Base-by-base conservation (phyloP, 2,888 invertebrate genomes). In the Hypselothyrea guttata region DNA sequence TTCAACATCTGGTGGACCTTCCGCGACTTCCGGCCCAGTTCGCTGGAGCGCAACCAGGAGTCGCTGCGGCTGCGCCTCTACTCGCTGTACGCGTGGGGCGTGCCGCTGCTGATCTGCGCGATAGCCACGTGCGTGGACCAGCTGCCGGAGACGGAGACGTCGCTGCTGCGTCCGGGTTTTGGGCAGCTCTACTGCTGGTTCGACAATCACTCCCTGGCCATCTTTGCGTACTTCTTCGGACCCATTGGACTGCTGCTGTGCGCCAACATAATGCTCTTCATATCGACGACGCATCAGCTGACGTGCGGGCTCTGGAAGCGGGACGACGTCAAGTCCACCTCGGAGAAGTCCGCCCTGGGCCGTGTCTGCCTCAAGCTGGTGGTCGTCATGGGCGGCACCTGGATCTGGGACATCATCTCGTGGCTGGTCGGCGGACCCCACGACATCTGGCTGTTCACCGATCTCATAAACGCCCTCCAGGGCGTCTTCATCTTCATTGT, bases 1-100 rank as follows among this genome's bases (percentile, higher is more conserved):
- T 96, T 96, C 92, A 97, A 97, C 91, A 96, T 97, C 89, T 97
- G 96, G 96, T 96, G 96, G 96, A 96, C 96, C 13, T 91, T 68
- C 91, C 95, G 96, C 67, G 96, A 96, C 91, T 92, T 96, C 89
- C 92, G 96, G 51, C 96, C 96, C 66, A 95, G 95, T 84, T 94
- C 94, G 85, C 91, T 96, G 90, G 96, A 96, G 90, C 95, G 95
- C 89, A 94, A 94, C 75, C 96, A 96, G 91, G 96, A 96, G 90
- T 91, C 93, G 67, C 93, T 95, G 86, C 93, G 96, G 54, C 92
- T 96, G 78, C 92, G 95, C 54, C 91, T 95, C 77, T 96, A 96
- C 91, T 93, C 93, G 81, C 92, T 94, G 81, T 96, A 96, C 91
- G 96, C 96, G 66, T 96, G 96, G 95, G 96, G 96, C 71, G 93